Conservation (phyloP, 2,113 vertebrate genomes). For the Sebastes schlegelii region DNA sequence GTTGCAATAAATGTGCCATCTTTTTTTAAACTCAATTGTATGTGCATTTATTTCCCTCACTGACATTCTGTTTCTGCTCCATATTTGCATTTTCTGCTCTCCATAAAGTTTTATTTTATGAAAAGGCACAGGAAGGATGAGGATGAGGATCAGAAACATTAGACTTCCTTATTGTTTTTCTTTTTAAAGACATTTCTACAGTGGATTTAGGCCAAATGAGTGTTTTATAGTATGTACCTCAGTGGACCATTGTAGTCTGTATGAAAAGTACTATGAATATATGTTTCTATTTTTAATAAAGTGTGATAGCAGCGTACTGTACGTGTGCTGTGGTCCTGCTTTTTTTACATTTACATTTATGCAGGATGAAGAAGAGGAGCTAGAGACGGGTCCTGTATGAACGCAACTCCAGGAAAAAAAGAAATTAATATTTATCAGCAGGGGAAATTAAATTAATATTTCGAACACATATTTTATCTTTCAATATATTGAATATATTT, state of each 20-base stretch:
- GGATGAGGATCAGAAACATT: conserved; percentile 38
- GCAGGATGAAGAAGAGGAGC: neutral
- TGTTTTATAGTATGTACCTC: conserved; percentile 78
- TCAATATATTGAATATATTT: too few species aligned
- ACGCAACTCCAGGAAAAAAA: neutral
- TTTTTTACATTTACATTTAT: conserved; percentile 24
- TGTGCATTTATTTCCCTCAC: conserved; percentile 81
- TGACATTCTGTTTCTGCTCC: conserved; percentile 32
- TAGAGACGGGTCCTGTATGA: neutral
- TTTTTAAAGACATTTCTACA: conserved; percentile 70
- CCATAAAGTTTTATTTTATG: conserved; percentile 52
- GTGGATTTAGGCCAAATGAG: conserved; percentile 80
- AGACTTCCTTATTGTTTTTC: conserved; percentile 5
- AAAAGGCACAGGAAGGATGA: conserved; percentile 24
- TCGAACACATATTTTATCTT: neutral
- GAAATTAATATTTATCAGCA: neutral
- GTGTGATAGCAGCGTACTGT: conserved; percentile 77
- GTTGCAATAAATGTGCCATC: conserved; percentile 99
- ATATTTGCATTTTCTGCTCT: conserved; percentile 38
- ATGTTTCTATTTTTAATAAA: conserved; percentile 86
- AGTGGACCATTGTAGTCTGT: conserved; percentile 83
- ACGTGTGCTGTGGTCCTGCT: conserved; percentile 61
- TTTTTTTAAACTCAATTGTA: conserved; percentile 93
- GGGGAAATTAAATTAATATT: neutral
- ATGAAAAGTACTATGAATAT: conserved; percentile 82